Evolutionary conservation across 2,113 vertebrate genomes (phyloP).

Genomic region (Callipepla squamata): DNA sequence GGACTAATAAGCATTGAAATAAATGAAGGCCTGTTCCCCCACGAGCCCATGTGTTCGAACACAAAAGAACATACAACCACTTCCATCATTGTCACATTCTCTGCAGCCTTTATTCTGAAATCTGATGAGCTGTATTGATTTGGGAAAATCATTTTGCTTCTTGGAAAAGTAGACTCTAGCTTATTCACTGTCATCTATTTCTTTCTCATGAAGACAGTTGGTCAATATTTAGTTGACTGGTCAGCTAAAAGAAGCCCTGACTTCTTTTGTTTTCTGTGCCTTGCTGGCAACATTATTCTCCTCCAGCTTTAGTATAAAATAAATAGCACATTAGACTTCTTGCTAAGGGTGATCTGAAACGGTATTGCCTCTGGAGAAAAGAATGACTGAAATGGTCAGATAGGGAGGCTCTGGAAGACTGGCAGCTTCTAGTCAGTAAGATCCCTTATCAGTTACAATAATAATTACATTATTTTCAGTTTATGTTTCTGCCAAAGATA

Average conservation of each 20-base stretch:
- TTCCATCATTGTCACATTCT: constrained; percentile 78
- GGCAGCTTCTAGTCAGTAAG: not conserved
- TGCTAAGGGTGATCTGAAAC: constrained; percentile 3
- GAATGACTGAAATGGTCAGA: not conserved
- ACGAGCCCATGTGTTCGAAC: constrained; percentile 67
- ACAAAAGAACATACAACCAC: constrained; percentile 75
- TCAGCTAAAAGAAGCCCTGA: constrained; percentile 76
- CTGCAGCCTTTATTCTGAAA: constrained; percentile 80
- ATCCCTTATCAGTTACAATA: not conserved
- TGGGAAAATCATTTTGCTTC: constrained; percentile 82
- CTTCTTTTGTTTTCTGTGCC: constrained; percentile 70
- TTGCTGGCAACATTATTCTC: constrained; percentile 63
- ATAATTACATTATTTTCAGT: not conserved
- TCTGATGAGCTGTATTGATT: constrained; percentile 84
- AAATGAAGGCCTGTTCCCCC: constrained; percentile 59
- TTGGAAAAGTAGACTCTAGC: constrained; percentile 83
- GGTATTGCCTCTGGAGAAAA: not conserved
- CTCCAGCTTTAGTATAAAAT: constrained; percentile 39
- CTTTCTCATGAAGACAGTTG: constrained; percentile 82
- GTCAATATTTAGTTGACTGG: constrained; percentile 81
- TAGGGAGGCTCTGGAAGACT: not conserved
- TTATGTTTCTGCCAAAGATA: not conserved
- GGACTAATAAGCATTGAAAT: constrained; percentile 53
- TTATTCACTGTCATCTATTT: constrained; percentile 83
- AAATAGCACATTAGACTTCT: constrained; percentile 10